Base-by-base conservation (phyloP, 2,888 invertebrate species). In the Megaustenia siamemsis region DNA sequence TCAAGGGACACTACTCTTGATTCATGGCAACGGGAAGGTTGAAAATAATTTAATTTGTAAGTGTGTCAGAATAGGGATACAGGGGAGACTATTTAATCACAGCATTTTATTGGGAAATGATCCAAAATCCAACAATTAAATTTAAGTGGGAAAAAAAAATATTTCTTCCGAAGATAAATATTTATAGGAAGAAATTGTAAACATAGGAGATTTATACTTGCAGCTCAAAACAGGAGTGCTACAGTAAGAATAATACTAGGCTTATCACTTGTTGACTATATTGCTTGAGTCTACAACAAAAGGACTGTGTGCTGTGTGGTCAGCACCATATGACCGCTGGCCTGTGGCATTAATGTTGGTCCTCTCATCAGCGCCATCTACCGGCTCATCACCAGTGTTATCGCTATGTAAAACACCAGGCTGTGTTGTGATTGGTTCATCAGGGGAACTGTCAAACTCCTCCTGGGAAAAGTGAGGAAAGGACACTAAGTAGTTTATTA, bases 301-400 rank as follows among this genome's bases (percentile, higher is more conserved):
- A 4, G 75, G 75, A 1, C 71, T 24, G 10, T 56, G 32, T 18
- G 43, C 75, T 4, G 56, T 83, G 6, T 83, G 79, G 40, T 90
- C 90, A 3, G 89, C 86, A 32, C 92, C 92, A 71, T 92, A 92
- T 18, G 80, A 85, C 43, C 90, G 88, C 82, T 90, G 90, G 49
- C 60, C 40, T 32, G 90, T 90, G 10, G 86, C 79, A 24, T 89
- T 91, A 24, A 92, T 83, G 40, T 87, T 90, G 45, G 90, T 90
- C 40, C 86, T 89, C 86, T 92, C 92, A 24, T 83, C 63, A 8
- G 81, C 82, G 0, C 35, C 73, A 24, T 78, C 53, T 24, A 24
- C 6, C 15, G 73, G 73, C 1, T 83, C 84, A 21, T 18, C 45
- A 2, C 76, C 86, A 1, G 69, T 80, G 12, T 60, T 81, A n/a